Base-by-base conservation (phyloP, 2,113 vertebrate genomes). In the Anthoscopus minutus region DNA sequence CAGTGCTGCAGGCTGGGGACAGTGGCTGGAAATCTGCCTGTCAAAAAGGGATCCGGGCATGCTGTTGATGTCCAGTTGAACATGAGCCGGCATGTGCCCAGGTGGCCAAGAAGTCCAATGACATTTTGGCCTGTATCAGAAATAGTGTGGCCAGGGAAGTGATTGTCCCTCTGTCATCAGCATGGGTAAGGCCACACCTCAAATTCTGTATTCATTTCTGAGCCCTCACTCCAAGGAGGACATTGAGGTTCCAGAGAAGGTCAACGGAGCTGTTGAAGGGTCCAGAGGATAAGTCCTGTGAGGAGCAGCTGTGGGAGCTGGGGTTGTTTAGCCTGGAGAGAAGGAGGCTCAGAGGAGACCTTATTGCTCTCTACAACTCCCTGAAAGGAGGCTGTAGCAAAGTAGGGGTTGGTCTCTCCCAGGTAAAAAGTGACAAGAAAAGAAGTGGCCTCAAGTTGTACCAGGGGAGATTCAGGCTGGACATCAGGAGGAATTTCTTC, bases 201-300 rank as follows among this genome's bases (percentile, higher is more conserved):
- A n/a, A 48, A 47, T 62, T 11, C 24, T 35, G 11, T 16, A 10
- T 10, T 23, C 24, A 40, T 20, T 56, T 87, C 15, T 87, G 48
- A 15, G 18, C 10, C 16, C 40, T 35, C 13, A 47, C 16, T 56
- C 18, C 48, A 64, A 54, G 23, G 38, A 69, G 20, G 16, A 25
- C 13, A 35, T 4, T 60, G 62, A 69, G 22, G 12, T 5, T 56
- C 48, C 35, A 22, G 31, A 42, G 48, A 31, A 64, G 31, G n/a
- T 3, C 47, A 61, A 7, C 0, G 0, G n/a, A 53, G 10, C 4
- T 53, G 22, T 16, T 25, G n/a, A 62, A 56, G 16, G 6, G 9
- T 54, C n/a, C 13, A 47, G 30, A 40, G 9, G 8, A 21, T 3
- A 47, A 56, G 21, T 35, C 11, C 48, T 47, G 7, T 31, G 48